Percentiles rank a stretch among this genome's conserved stretches.
Conservation (phyloP, 2,888 invertebrate species). For the Luperina nickerlii region DNA sequence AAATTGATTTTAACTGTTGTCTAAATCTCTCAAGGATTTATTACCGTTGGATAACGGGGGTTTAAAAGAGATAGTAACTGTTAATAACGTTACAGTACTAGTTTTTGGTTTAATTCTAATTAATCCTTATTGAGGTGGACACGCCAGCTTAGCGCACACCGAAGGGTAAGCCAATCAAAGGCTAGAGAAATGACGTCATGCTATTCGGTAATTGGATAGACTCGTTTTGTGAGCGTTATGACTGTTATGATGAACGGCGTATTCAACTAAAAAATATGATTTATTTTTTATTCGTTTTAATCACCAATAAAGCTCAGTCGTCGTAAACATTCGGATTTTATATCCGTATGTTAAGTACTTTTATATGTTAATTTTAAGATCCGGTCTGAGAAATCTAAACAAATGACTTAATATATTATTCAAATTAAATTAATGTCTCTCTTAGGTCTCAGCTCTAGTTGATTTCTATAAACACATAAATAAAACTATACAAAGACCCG, state of each 20-base stretch:
- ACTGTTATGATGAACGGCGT: background rate
- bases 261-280: constrained; percentile 9
- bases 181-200: constrained; percentile 20
- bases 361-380: constrained; percentile 33
- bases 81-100: constrained; percentile 26
- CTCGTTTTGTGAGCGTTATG: constrained; percentile 2
- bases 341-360: constrained; percentile 6
- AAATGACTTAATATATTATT: constrained; percentile 32
- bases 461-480: constrained; percentile 4
- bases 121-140: constrained; percentile 49
- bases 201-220: constrained; percentile 43
- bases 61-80: constrained; percentile 21
- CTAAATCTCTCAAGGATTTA: constrained; percentile 29
- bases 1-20: constrained; percentile 28
- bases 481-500: constrained; percentile 41
- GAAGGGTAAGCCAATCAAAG: constrained; percentile 49
- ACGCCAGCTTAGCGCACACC: constrained; percentile 29
- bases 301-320: constrained; percentile 16
- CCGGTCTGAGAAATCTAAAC: constrained; percentile 17
- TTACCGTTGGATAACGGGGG: constrained; percentile 41
- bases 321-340: constrained; percentile 28
- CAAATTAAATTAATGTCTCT: constrained; percentile 8
- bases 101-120: constrained; percentile 36
- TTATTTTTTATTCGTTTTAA: constrained; percentile 33
- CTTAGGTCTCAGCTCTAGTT: constrained; percentile 6